Evolutionary conservation across 2,888 invertebrate genomes (phyloP).

Genomic region (Yponomeuta cagnagella): DNA sequence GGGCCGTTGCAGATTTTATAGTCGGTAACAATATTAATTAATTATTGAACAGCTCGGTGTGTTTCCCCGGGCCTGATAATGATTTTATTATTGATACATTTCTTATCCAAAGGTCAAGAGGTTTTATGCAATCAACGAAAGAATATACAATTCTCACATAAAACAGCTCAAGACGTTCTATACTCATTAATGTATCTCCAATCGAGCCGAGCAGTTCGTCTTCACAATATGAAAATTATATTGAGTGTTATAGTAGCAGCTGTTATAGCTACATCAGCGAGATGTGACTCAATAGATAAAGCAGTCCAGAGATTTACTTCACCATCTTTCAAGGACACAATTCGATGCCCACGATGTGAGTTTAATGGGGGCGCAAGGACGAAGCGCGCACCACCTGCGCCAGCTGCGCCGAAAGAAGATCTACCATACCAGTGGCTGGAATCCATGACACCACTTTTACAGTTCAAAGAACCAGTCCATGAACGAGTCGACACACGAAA

Average conservation of each 20-base stretch:
- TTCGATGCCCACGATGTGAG: not conserved
- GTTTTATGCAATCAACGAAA: not conserved
- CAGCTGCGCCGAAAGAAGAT: not conserved
- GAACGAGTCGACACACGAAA: not conserved
- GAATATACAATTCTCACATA: not conserved
- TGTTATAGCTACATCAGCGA: not conserved
- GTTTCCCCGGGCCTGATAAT: not conserved
- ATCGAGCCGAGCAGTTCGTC: not conserved
- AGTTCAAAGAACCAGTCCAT: not conserved
- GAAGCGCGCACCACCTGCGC: not conserved
- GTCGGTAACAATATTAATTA: not conserved
- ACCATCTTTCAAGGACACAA: not conserved
- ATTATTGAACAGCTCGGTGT: not conserved
- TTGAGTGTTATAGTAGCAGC: not conserved
- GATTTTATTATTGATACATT: not conserved
- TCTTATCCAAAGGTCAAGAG: too few relatives aligned
- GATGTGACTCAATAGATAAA: not conserved
- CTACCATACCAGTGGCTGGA: not conserved
- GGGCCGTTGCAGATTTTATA: too few relatives aligned
- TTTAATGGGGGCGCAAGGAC: not conserved
- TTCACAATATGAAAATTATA: not conserved
- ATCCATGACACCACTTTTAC: not conserved
- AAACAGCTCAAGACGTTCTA: not conserved
- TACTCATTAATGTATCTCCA: not conserved
- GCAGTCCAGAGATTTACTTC: too few relatives aligned